Base-by-base conservation (phyloP, 2,113 vertebrate genomes). In the Phrynocephalus versicolor region DNA sequence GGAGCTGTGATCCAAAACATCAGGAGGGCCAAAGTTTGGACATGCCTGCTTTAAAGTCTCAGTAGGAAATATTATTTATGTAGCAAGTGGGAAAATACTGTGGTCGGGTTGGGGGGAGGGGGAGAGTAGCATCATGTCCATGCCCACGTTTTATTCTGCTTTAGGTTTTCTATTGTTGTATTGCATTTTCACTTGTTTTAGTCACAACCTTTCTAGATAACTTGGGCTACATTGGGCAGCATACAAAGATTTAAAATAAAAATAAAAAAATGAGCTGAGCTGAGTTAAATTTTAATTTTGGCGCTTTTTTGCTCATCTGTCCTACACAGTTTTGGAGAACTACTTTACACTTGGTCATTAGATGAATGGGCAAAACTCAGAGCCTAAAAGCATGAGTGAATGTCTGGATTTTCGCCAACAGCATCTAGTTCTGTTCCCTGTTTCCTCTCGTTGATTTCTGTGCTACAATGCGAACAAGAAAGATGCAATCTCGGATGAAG, bases 21-120 rank as follows among this genome's bases (percentile, higher is more conserved):
- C n/a, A n/a, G n/a, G n/a, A n/a, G n/a, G n/a, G n/a, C n/a, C n/a
- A n/a, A n/a, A n/a, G n/a, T n/a, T n/a, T n/a, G n/a, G n/a, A n/a
- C n/a, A n/a, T n/a, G n/a, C n/a, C n/a, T n/a, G n/a, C 65, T 90
- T 88, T 35, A 71, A 51, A 75, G 51, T 10, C 45, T 10, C 45
- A 51, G 45, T 51, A 10, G 45, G 45, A 51, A 51, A 51, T 6
- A 51, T 51, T 51, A 51, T 51, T 51, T 51, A 51, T 51, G 45
- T 10, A 51, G 5, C 45, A 51, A 6, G 45, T 51, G 45, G 45
- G 45, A 51, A 51, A 51, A 51, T 51, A 51, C 45, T 51, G 10
- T 51, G 45, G 5, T 5, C 5, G 45, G 45, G 45, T 6, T 5
- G 45, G 45, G n/a, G n/a, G n/a, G n/a, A n/a, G n/a, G n/a, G n/a